phyloP scores from a whole-genome alignment of 2,113 vertebrate genomes.

The Petrocephalus zakoni region DNA sequence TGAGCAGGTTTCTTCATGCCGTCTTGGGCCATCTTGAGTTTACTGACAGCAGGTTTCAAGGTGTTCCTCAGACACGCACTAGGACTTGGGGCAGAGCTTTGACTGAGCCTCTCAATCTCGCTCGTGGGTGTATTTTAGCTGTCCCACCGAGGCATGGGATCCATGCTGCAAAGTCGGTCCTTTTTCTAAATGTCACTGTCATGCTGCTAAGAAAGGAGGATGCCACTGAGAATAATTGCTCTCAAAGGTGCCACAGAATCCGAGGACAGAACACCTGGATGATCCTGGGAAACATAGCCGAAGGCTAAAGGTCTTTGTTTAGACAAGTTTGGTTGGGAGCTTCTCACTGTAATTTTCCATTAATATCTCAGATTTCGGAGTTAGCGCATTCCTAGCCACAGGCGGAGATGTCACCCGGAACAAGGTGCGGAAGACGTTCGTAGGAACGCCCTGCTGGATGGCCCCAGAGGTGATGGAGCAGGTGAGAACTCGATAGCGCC shows the following conservation, averaged over 20 bases:
- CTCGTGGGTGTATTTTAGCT: not conserved
- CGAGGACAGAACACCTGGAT: not conserved
- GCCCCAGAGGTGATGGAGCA: conserved; percentile 99
- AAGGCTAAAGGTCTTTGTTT: not conserved
- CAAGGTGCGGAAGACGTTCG: conserved; percentile 98
- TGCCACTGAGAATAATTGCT: not conserved
- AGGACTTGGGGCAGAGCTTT: not conserved
- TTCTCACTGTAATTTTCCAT: not conserved
- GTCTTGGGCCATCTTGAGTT: not conserved
- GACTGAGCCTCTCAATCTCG: not conserved
- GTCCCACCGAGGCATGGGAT: not conserved
- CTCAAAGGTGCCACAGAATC: not conserved
- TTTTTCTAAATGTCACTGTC: not conserved
- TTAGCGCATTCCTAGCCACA: conserved; percentile 90
- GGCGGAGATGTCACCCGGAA: conserved; percentile 95
- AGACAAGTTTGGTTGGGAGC: not conserved
- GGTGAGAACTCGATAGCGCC: conserved; percentile 57
- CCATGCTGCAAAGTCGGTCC: not conserved
- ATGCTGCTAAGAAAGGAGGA: not conserved
- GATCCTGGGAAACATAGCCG: not conserved
- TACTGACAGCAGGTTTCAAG: not conserved
- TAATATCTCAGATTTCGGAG: conserved; percentile 83
- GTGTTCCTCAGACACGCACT: not conserved
- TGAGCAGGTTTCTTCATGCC: not conserved
- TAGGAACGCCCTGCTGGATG: conserved; percentile 99